Evolutionary conservation across 2,888 invertebrate species (phyloP).

Genomic region (Eumacrocentrus americanus): DNA sequence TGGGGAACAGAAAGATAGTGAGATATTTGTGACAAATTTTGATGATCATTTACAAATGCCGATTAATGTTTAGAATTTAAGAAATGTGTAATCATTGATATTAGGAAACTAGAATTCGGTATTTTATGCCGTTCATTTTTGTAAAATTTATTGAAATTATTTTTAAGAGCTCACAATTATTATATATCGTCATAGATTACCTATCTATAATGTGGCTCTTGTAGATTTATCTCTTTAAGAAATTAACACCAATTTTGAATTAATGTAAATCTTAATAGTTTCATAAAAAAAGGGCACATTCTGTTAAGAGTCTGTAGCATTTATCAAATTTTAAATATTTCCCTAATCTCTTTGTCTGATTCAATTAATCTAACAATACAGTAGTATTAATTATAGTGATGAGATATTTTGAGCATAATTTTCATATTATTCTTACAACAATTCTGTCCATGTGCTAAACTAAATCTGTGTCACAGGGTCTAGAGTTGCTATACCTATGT

Average conservation of each 20-base stretch:
- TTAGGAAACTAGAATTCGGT: conserved; percentile 16
- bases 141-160: neutral
- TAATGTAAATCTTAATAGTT: neutral
- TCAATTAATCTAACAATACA: no score
- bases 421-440: conserved; percentile 26
- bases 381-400: no score
- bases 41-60: conserved; percentile 32
- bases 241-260: neutral
- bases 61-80: conserved; percentile 32
- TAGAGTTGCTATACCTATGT: conserved; percentile 24
- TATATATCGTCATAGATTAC: no score
- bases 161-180: neutral
- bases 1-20: conserved; percentile 12
- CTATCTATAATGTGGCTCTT: no score
- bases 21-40: conserved; percentile 29
- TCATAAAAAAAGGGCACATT: neutral
- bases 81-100: conserved; percentile 31
- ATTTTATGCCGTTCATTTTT: neutral
- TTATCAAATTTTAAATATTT: neutral
- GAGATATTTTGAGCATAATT: no score
- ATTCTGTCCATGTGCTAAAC: conserved; percentile 28
- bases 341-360: neutral
- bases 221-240: no score
- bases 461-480: conserved; percentile 24
- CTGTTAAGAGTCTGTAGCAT: neutral